Percentiles rank a stretch among this genome's conserved stretches.
phyloP scores from a whole-genome alignment of 1,140 invertebrate genomes.

The Triops cancriformis region DNA sequence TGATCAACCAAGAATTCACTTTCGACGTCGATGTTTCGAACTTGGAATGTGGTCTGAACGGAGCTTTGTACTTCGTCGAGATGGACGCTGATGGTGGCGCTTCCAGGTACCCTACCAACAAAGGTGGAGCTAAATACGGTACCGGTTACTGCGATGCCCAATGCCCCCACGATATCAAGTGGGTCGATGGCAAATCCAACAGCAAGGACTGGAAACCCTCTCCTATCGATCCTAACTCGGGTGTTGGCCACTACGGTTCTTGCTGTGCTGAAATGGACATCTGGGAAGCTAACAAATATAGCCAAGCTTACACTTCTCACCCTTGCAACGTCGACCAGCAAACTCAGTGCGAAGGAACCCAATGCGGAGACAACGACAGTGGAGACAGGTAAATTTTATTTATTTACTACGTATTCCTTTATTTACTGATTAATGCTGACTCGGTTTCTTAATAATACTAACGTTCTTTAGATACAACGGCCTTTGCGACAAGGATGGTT shows the following conservation, averaged over 20 bases:
- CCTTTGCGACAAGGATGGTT: conserved; percentile 32
- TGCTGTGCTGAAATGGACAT: conserved; percentile 33
- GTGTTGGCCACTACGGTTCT: conserved; percentile 30
- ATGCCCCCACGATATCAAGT: conserved; percentile 33
- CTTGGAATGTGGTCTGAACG: conserved; percentile 32
- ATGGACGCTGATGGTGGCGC: conserved; percentile 32
- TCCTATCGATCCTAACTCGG: conserved; percentile 30
- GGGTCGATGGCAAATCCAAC: conserved; percentile 32
- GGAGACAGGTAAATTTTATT: conserved; percentile 27
- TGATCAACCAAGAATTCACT: conserved; percentile 32
- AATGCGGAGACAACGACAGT: conserved; percentile 30
- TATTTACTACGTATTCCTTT: no score
- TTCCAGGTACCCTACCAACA: conserved; percentile 29
- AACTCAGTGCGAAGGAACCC: conserved; percentile 29
- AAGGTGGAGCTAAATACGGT: conserved; percentile 31
- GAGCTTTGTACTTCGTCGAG: conserved; percentile 32
- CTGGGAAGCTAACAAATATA: conserved; percentile 32
- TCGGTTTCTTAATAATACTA: background rate
- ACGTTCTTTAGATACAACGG: conserved; percentile 28
- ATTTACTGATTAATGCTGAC: background rate
- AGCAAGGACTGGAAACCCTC: conserved; percentile 29
- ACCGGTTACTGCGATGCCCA: conserved; percentile 34
- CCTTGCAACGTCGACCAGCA: conserved; percentile 28
- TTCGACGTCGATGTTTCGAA: conserved; percentile 30
- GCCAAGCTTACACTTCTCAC: conserved; percentile 31